These are phyloP conservation scores for Papilio demoleus DNA, from an alignment of 2,888 invertebrate species.

Conservation along the genomic window DNA sequence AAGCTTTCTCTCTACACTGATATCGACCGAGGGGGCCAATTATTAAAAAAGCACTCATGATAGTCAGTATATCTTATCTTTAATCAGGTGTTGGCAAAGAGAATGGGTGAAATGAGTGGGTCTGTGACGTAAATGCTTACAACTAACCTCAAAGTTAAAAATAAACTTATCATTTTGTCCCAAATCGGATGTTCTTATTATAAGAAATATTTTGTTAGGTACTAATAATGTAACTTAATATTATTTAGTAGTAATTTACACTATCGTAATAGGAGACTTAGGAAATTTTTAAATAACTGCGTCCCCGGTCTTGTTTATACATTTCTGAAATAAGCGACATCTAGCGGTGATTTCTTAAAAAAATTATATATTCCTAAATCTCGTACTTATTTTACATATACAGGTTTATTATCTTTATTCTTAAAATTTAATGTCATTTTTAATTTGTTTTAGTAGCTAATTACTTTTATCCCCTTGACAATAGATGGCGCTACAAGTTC, in stretches of 20 bases:
- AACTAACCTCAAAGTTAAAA: background rate
- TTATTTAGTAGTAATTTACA: too few relatives aligned
- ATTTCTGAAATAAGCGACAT: background rate
- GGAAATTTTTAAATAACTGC: background rate
- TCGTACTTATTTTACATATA: too few relatives aligned
- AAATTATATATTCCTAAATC: too few relatives aligned
- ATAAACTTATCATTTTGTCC: background rate
- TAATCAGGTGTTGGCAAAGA: slow-evolving; percentile 44
- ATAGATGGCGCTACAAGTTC: too few relatives aligned
- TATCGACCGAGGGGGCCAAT: slow-evolving; percentile 26
- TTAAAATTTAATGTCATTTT: too few relatives aligned
- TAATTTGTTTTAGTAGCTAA: too few relatives aligned
- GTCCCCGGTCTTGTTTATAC: too few relatives aligned
- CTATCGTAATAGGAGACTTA: too few relatives aligned
- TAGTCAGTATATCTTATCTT: slow-evolving; percentile 47
- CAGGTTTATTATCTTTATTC: too few relatives aligned
- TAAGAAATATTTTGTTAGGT: background rate
- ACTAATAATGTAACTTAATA: too few relatives aligned
- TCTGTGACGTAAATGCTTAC: slow-evolving; percentile 44
- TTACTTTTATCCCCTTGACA: too few relatives aligned
- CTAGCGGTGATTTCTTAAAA: background rate
- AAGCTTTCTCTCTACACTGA: slow-evolving; percentile 28
- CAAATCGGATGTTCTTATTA: background rate
- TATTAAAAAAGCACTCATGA: slow-evolving; percentile 45
- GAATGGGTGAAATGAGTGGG: slow-evolving; percentile 44